phyloP scores from a whole-genome alignment of 2,888 invertebrate species.

The Druceiella hillmani region DNA sequence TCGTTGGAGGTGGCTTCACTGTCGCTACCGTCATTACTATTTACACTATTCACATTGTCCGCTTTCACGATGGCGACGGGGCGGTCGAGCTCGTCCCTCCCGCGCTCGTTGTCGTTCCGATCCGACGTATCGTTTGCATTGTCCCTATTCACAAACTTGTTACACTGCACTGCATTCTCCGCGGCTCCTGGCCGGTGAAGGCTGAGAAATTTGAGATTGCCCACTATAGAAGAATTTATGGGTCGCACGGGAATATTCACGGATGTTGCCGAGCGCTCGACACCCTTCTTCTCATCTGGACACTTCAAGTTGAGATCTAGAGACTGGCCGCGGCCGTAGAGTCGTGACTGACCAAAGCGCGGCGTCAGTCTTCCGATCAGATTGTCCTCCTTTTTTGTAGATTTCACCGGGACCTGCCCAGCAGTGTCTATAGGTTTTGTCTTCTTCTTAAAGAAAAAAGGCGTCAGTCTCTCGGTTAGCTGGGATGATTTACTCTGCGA shows the following conservation, averaged over 20 bases:
- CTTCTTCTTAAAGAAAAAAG: slow-evolving; percentile 46
- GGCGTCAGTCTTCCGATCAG: slow-evolving; percentile 43
- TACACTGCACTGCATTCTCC: no score
- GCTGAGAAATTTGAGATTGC: slow-evolving; percentile 42
- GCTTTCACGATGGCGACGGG: no score
- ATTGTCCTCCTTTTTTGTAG: slow-evolving; percentile 37
- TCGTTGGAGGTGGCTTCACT: no score
- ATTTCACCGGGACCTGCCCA: slow-evolving; percentile 25
- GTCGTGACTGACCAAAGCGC: slow-evolving; percentile 43
- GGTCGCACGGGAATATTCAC: slow-evolving; percentile 37
- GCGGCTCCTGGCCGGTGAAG: slow-evolving; percentile 45
- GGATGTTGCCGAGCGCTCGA: no score
- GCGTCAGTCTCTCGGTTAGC: slow-evolving; percentile 41
- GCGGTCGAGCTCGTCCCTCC: no score
- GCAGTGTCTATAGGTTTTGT: slow-evolving; percentile 35
- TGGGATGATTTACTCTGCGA: slow-evolving; percentile 34
- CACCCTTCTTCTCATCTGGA: slow-evolving; percentile 32
- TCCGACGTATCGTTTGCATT: no score
- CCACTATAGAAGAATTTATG: slow-evolving; percentile 41
- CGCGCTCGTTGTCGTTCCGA: no score
- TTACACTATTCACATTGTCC: no score
- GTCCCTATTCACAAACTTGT: no score
- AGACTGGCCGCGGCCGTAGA: slow-evolving; percentile 42
- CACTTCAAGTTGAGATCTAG: slow-evolving; percentile 33
- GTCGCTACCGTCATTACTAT: no score